phyloP scores from a whole-genome alignment of 2,888 invertebrate genomes.

The Fragum fragum region DNA sequence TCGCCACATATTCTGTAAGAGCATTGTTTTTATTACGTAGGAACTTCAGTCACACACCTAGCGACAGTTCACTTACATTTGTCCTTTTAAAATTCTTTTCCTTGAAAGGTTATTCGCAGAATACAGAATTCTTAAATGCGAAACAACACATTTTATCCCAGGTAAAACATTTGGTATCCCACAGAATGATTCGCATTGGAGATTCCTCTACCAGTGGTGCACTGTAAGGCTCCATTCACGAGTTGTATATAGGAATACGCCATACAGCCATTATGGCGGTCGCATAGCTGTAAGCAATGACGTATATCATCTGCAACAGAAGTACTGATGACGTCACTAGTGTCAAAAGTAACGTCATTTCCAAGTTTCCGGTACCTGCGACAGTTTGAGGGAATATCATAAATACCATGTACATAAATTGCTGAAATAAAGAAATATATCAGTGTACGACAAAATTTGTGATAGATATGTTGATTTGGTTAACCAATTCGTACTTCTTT shows the following conservation, averaged over 20 bases:
- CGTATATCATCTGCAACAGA: background rate
- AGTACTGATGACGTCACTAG: background rate
- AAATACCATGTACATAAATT: no score
- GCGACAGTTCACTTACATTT: no score
- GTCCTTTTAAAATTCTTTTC: no score
- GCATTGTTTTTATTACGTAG: no score
- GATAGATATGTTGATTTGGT: no score
- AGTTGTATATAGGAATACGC: background rate
- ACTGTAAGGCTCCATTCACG: background rate
- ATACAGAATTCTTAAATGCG: no score
- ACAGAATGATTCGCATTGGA: background rate
- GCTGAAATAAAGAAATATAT: no score
- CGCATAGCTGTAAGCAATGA: conserved; percentile 1
- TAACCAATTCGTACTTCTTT: no score
- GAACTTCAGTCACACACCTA: no score
- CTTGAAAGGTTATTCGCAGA: no score
- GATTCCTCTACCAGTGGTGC: background rate
- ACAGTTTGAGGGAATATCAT: background rate
- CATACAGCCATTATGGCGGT: background rate
- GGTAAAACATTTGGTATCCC: background rate
- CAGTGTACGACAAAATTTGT: no score
- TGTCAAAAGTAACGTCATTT: background rate
- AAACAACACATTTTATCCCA: background rate
- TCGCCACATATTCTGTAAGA: no score
- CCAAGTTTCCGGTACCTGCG: background rate